Base-by-base conservation (phyloP, 2,113 vertebrate species). In the Trinectes maculatus region DNA sequence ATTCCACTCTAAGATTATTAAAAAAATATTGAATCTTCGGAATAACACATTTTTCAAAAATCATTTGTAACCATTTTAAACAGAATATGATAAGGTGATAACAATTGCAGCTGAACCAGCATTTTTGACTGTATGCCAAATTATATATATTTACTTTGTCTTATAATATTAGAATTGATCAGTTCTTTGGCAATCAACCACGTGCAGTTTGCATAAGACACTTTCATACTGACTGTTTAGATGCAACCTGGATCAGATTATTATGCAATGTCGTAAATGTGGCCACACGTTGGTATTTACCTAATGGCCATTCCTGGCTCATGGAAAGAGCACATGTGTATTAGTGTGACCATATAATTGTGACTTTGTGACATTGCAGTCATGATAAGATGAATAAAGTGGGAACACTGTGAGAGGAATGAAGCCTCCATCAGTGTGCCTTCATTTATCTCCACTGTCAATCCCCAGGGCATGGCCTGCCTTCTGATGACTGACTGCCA, bases 401-500 rank as follows among this genome's bases (percentile, higher is more conserved):
- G 16, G 18, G 19, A 11, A 10, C 39, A 18, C n/a, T 8, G 8
- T 4, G 18, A 74, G 42, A 59, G 40, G 52, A 56, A 59, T 55
- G 56, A 72, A 62, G 63, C 54, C 46, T 43, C 58, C 62, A 60
- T 64, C 19, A 60, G 22, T 49, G 42, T 47, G 49, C 65, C 26
- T 68, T 76, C 74, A 83, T 81, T 81, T 71, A 72, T 79, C 66
- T 56, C 43, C 48, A n/a, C 43, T 22, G 71, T 54, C 54, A 37
- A 19, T 63, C 65, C 66, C 43, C 18, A 2, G 74, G 71, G 79
- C 73, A 33, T 58, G 71, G 37, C 22, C 52, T 71, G 56, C 52
- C 74, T 81, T 79, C 72, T 80, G 62, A 77, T 80, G 56, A 77
- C 65, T 65, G 74, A 72, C 71, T 74, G 47, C 47, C 76, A 67